Conservation (phyloP, 2,888 invertebrate species). For the Spilarctia lutea region DNA sequence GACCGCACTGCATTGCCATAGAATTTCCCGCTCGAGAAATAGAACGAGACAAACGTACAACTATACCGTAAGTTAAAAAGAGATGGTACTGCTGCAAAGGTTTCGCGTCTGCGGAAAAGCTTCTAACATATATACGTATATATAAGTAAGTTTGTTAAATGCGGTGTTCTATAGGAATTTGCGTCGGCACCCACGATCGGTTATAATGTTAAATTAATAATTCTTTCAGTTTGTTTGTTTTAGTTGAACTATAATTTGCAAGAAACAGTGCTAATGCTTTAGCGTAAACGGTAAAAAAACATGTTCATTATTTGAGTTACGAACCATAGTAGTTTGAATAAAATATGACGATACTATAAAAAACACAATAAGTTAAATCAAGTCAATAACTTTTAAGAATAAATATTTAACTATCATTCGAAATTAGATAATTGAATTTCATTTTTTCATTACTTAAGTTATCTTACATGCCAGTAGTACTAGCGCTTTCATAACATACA, state of each 20-base stretch:
- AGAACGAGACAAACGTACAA: constrained; percentile 52
- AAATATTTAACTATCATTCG: no score
- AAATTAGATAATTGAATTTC: no score
- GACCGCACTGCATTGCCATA: constrained; percentile 69
- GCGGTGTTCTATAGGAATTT: constrained; percentile 52
- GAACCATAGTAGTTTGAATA: no score
- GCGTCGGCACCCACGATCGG: constrained; percentile 34
- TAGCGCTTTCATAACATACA: no score
- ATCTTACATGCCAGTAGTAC: not conserved
- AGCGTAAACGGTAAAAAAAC: not conserved
- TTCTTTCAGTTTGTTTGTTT: constrained; percentile 48
- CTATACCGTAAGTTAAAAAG: constrained; percentile 48
- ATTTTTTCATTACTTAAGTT: no score
- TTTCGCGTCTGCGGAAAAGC: constrained; percentile 62
- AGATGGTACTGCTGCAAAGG: constrained; percentile 54
- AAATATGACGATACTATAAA: no score
- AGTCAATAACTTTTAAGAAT: no score
- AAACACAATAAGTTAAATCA: no score
- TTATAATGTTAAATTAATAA: constrained; percentile 55
- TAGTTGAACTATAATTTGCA: constrained; percentile 15
- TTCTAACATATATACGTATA: constrained; percentile 47
- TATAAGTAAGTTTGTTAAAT: constrained; percentile 40
- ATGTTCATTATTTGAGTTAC: not conserved
- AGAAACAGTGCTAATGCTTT: not conserved
- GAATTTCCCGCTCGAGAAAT: constrained; percentile 72